Evolutionary conservation across 1,140 invertebrate genomes (phyloP).

Genomic region (Saccostrea echinata): DNA sequence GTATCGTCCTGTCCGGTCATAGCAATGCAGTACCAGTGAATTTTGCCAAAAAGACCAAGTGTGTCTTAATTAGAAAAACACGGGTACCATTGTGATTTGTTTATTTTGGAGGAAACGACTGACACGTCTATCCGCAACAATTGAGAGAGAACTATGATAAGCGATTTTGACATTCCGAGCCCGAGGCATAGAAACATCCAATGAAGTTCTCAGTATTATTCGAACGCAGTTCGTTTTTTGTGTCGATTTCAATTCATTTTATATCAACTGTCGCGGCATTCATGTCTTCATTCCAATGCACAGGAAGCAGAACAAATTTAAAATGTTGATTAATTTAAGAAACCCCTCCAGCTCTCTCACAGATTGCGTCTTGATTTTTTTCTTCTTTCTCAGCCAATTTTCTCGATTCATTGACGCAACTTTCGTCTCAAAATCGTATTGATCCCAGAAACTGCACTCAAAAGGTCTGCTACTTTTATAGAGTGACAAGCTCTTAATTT

Average conservation of each 20-base stretch:
- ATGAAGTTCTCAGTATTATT: conserved; percentile 30
- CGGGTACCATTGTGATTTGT: conserved; percentile 30
- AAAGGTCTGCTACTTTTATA: conserved; percentile 17
- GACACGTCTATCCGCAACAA: conserved; percentile 28
- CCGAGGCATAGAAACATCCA: conserved; percentile 17
- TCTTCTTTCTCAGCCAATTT: not conserved
- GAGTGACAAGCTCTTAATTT: conserved; percentile 31
- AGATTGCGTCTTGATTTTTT: conserved; percentile 1
- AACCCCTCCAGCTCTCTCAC: not conserved
- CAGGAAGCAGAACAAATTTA: conserved; percentile 31
- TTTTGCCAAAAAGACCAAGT: conserved; percentile 27
- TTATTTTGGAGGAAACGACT: conserved; percentile 15
- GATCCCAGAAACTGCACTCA: not conserved
- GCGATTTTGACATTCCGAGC: conserved; percentile 35
- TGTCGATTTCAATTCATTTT: conserved; percentile 28
- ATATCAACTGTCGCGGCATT: conserved; percentile 26
- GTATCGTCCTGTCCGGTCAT: conserved; percentile 11
- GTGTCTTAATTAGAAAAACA: conserved; percentile 35
- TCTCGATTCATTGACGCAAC: conserved; percentile 23
- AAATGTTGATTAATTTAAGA: conserved; percentile 40
- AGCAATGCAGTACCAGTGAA: conserved; percentile 33
- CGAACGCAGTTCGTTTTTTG: conserved; percentile 31
- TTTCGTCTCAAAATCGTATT: conserved; percentile 25
- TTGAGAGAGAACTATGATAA: conserved; percentile 16
- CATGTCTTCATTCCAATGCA: conserved; percentile 32